These are phyloP conservation scores for Xylota sylvarum DNA, from an alignment of 2,888 invertebrate species.

Conservation along the genomic window DNA sequence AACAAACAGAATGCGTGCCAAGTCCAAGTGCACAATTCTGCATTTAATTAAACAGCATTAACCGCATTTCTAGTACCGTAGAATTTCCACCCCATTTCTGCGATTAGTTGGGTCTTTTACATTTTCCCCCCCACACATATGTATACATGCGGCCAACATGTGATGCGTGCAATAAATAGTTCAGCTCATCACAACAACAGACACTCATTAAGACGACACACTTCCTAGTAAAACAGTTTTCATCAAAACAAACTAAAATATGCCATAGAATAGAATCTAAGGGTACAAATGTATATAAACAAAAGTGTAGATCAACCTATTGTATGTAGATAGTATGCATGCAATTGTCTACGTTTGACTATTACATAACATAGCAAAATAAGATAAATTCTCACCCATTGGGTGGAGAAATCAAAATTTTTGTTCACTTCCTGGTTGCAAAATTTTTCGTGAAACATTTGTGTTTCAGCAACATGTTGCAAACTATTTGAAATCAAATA, in stretches of 20 bases:
- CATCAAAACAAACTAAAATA: background rate
- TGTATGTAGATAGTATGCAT: too few relatives aligned
- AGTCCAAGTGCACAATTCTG: constrained; percentile 75
- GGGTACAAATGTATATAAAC: constrained; percentile 3
- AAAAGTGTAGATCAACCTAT: constrained; percentile 30
- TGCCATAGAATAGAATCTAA: background rate
- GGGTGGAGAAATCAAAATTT: constrained; percentile 24
- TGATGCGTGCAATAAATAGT: constrained; percentile 74
- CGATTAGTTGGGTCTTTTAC: constrained; percentile 41
- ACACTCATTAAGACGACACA: constrained; percentile 19
- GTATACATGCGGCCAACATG: constrained; percentile 68
- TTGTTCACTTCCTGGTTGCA: constrained; percentile 62
- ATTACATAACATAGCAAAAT: constrained; percentile 31
- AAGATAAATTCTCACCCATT: background rate
- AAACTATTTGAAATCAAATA: constrained; percentile 26
- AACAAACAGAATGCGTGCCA: constrained; percentile 78
- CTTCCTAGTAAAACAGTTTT: constrained; percentile 8
- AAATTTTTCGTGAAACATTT: constrained; percentile 7
- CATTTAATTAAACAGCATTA: constrained; percentile 65
- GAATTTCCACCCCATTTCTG: constrained; percentile 56
- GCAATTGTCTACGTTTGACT: background rate
- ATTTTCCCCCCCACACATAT: constrained; percentile 21
- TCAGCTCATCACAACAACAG: constrained; percentile 41
- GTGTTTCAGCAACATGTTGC: constrained; percentile 65
- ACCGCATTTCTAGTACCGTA: constrained; percentile 39